Evolutionary conservation across 2,888 invertebrate species (phyloP).

Genomic region (Fragum fragum): DNA sequence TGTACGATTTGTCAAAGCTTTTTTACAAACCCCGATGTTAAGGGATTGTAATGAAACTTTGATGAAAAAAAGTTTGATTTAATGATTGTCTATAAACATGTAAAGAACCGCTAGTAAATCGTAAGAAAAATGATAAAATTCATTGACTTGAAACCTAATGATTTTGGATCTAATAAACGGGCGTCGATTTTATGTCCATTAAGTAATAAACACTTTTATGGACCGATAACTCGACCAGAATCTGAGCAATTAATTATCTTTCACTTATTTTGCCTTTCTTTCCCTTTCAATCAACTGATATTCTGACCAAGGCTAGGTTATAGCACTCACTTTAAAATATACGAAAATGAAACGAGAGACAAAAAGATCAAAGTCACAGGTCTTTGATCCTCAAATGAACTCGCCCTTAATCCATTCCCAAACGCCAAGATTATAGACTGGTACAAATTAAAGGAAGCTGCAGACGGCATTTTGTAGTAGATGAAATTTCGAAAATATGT

Average conservation of each 20-base stretch:
- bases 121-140: slow-evolving; percentile 3
- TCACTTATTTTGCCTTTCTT: background rate
- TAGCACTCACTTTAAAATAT: too few species aligned
- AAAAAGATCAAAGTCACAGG: too few species aligned
- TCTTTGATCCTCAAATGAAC: too few species aligned
- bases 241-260: background rate
- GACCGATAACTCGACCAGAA: background rate
- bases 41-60: background rate
- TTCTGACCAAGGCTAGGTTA: background rate
- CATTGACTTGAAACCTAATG: slow-evolving; percentile 2
- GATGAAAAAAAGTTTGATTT: background rate
- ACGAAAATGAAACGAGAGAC: too few species aligned
- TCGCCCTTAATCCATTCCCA: too few species aligned
- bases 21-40: too few species aligned
- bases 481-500: too few species aligned
- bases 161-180: background rate
- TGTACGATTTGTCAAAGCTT: too few species aligned
- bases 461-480: too few species aligned
- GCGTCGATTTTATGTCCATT: background rate
- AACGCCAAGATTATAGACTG: too few species aligned
- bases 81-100: background rate
- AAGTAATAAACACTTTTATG: slow-evolving; percentile 10
- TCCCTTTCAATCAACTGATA: too few species aligned
- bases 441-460: too few species aligned
- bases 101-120: slow-evolving; percentile 3